Base-by-base conservation (phyloP, 2,113 vertebrate species). In the Puntigrus tetrazona region DNA sequence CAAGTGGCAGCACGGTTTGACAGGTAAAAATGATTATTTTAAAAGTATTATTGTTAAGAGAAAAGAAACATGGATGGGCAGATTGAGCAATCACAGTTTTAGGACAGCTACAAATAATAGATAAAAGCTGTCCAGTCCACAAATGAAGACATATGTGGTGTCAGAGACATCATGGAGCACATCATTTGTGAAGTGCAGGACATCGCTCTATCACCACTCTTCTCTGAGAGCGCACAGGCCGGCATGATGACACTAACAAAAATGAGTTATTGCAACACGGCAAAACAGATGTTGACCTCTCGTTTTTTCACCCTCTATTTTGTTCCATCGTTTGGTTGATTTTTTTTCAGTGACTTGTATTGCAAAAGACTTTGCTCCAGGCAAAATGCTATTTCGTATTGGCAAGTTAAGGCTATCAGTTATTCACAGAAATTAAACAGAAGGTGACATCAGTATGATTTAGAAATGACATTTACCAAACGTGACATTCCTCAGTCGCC, bases 371-470 rank as follows among this genome's bases (percentile, higher is more conserved):
- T 78, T 76, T 67, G 61, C 45, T 80, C 77, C n/a, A 75, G 70
- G 85, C 85, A 82, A 84, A 88, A 82, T 14, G 57, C 55, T 57
- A 74, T 78, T 78, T 55, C 65, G 76, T 77, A 84, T 87, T 87
- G 85, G 78, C 88, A 78, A 84, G 67, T 91, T 86, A 87, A 92
- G 89, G 89, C 88, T 78, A 91, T 86, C 69, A 90, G 88, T 91
- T 78, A 67, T 76, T 89, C 84, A 89, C 82, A 84, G 84, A 87
- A 87, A 63, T 84, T 82, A 89, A 43, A 72, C 55, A 72, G 83
- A 77, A 16, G 4, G 65, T 86, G 88, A 89, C 89, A 89, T 70
- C 75, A 65, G 86, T 75, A 76, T 52, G n/a, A n/a, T n/a, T n/a
- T n/a, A n/a, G n/a, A n/a, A n/a, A n/a, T n/a, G 22, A 75, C 57